Evolutionary conservation across 2,113 vertebrate genomes (phyloP), one percentile per base, ranked within the genome.

Genomic region (Aspidoscelis tigris): DNA sequence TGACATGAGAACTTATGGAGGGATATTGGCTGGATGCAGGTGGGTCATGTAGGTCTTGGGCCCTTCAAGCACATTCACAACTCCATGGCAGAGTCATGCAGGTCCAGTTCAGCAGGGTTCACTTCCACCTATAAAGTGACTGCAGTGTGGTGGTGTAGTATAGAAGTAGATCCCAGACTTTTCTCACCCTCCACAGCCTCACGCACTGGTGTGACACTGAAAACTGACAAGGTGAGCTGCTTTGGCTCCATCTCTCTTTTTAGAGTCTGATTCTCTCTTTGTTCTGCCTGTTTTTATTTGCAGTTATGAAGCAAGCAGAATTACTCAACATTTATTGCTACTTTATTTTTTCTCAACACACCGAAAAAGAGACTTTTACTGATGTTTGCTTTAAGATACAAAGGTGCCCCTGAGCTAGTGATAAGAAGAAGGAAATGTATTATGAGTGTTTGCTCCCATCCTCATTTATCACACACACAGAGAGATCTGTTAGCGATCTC

Each of bases 401-500:
- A 81, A 84, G 10, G 26, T 84, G 84, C 72, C 88, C 73, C 33
- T 44, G 53, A 82, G 55, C 61, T 64, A 82, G 61, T 69, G 80
- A 76, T 88, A 69, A 76, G 0, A 66, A 85, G 81, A 88, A 70
- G 39, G 80, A 83, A 73, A 81, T 84, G 50, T 61, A 83, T 65
- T 90, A 83, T 87, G 83, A 88, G 87, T 50, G 7, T 84, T 78
- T 24, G 11, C 55, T 50, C 76, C 53, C 84, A 41, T 84, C 74
- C 83, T 81, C 39, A 26, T 80, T 69, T 81, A 82, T 44, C 22
- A 43, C 20, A 41, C 77, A 43, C 47, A 68, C 75, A 76, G 76
- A 80, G 33, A 90, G 80, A 86, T 91, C 86, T 1, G 1, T 81
- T 82, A 88, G 88, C 88, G 88, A 93, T 93, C 91, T 91, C 53